Evolutionary conservation across 2,888 invertebrate genomes (phyloP).

Genomic region (Ligdia adustata): DNA sequence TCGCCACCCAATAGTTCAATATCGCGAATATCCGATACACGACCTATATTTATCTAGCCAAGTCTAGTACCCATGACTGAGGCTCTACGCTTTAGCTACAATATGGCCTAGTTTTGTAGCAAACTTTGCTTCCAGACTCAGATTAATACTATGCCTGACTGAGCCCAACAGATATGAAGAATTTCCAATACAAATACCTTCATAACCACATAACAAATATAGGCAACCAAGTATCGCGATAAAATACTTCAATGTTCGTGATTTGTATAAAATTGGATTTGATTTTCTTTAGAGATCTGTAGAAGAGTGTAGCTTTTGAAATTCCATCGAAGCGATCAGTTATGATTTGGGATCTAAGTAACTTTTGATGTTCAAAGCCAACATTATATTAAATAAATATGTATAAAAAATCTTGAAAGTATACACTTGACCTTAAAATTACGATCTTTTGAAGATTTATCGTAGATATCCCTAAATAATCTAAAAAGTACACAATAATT

Average conservation of each 20-base stretch:
- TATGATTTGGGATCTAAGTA: too few relatives aligned
- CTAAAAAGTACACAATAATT: too few relatives aligned
- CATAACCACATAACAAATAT: constrained; percentile 45
- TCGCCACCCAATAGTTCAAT: constrained; percentile 7
- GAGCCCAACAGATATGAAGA: constrained; percentile 38
- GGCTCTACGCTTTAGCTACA: constrained; percentile 16
- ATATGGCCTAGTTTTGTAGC: constrained; percentile 36
- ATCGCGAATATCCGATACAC: constrained; percentile 13
- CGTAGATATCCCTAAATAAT: too few relatives aligned
- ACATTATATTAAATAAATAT: too few relatives aligned
- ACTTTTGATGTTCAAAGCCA: too few relatives aligned
- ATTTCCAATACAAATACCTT: constrained; percentile 43
- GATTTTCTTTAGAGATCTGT: too few relatives aligned
- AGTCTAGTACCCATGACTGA: constrained; percentile 8
- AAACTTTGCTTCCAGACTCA: constrained; percentile 43
- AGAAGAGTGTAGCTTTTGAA: too few relatives aligned
- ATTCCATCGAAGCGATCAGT: too few relatives aligned
- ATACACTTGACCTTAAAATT: too few relatives aligned
- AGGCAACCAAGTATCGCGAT: constrained; percentile 38
- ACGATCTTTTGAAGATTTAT: too few relatives aligned
- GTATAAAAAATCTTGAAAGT: too few relatives aligned
- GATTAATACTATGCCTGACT: constrained; percentile 48
- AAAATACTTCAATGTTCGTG: constrained; percentile 23
- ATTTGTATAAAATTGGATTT: constrained; percentile 13
- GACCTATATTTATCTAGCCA: constrained; percentile 5